Evolutionary conservation across 2,113 vertebrate genomes (phyloP).

Genomic region (Craseonycteris thonglongyai): DNA sequence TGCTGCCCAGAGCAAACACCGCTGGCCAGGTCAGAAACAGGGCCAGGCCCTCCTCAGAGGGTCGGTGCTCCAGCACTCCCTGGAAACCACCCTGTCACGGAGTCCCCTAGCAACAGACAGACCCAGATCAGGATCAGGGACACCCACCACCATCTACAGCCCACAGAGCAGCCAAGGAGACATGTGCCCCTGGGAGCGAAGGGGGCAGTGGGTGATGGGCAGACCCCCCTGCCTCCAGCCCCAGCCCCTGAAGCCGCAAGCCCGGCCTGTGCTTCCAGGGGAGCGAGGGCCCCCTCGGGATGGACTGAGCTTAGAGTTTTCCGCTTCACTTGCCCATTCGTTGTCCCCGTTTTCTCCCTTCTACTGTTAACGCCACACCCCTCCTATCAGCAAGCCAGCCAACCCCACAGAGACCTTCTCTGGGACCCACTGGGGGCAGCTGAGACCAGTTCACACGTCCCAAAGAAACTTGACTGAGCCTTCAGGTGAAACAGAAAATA

Average conservation of each 20-base stretch:
- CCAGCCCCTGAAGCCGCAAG: neutral
- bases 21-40: neutral
- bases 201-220: no score
- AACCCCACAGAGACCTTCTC: neutral
- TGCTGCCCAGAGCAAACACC: neutral
- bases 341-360: neutral
- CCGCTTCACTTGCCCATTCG: fast-evolving
- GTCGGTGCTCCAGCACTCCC: no score
- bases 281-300: no score
- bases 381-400: neutral
- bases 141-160: neutral
- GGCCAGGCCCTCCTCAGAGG: neutral
- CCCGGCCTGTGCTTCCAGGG: neutral
- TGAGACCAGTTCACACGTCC: neutral
- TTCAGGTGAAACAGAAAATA: neutral
- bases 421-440: neutral
- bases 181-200: neutral
- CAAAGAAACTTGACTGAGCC: neutral
- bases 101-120: neutral
- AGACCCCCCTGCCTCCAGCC: neutral
- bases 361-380: neutral
- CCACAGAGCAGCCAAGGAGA: no score
- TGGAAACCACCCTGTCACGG: no score
- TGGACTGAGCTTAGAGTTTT: no score
- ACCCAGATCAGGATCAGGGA: no score